A percentile compares a stretch with the other conserved stretches of the same genome.
Evolutionary conservation across 2,113 vertebrate species (phyloP).

Genomic region (Cranoglanis bouderius): DNA sequence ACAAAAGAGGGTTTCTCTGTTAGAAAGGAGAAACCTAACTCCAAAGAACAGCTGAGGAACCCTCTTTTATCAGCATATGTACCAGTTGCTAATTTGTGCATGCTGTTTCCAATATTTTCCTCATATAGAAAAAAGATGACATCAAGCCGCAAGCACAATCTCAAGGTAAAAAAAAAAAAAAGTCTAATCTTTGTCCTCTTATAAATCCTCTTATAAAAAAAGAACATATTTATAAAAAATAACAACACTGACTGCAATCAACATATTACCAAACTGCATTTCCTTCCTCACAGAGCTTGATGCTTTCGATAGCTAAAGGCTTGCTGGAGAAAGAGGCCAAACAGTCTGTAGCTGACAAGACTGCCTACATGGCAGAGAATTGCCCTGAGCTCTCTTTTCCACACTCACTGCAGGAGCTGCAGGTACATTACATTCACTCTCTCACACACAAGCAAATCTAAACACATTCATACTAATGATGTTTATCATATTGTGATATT

Average conservation of each 20-base stretch:
- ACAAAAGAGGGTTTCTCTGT: not conserved
- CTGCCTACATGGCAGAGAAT: conserved; percentile 78
- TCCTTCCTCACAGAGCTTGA: conserved; percentile 79
- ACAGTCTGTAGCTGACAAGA: conserved; percentile 73
- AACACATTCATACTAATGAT: not conserved
- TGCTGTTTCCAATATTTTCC: conserved; percentile 1
- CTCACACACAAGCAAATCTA: not conserved
- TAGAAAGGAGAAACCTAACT: not conserved
- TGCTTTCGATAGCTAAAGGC: conserved; percentile 82
- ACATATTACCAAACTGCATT: not conserved
- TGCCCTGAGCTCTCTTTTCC: conserved; percentile 76
- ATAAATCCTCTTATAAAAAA: not conserved
- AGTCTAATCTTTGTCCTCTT: not conserved
- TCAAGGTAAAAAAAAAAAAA: conserved; percentile 80
- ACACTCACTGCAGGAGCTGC: conserved; percentile 75
- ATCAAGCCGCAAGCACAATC: conserved; percentile 86
- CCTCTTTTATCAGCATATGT: not conserved
- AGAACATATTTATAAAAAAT: not conserved
- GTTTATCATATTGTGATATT: not conserved
- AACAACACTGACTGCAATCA: not conserved
- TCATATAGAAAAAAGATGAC: conserved; percentile 84
- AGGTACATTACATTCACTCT: conserved; percentile 67
- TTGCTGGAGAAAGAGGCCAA: conserved; percentile 78
- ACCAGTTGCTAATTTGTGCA: not conserved
- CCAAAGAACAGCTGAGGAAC: not conserved